Conservation (phyloP, 2,888 invertebrate species). For the Rotaria magnacalcarata region DNA sequence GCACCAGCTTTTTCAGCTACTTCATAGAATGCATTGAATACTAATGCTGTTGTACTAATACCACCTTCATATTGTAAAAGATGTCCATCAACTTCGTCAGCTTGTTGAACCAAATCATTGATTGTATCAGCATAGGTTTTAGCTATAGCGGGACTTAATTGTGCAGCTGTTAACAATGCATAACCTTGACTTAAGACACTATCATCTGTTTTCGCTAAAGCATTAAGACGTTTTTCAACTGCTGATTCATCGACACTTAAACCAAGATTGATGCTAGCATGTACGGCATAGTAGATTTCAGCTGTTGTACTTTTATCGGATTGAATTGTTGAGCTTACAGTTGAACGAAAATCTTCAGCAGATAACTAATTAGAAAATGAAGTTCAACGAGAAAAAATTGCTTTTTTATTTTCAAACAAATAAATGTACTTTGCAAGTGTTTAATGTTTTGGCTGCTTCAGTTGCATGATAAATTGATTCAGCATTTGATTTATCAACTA, state of each 20-base stretch:
- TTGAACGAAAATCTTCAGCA: not conserved
- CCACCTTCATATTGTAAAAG: slow-evolving; percentile 74
- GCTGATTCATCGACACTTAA: not conserved
- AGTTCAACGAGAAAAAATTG: not conserved
- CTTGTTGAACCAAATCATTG: slow-evolving; percentile 65
- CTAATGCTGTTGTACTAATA: slow-evolving; percentile 61
- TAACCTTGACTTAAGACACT: slow-evolving; percentile 17
- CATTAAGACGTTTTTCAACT: slow-evolving; percentile 19
- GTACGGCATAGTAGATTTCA: not conserved
- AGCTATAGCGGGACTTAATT: not conserved
- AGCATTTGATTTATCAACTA: slow-evolving; percentile 57
- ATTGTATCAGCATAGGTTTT: slow-evolving; percentile 2
- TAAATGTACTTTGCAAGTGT: slow-evolving; percentile 53
- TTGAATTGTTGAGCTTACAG: not conserved
- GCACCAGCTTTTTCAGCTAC: slow-evolving; percentile 67
- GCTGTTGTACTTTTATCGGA: slow-evolving; percentile 2
- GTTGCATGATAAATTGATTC: slow-evolving; percentile 67
- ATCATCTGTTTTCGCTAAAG: slow-evolving; percentile 21
- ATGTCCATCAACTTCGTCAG: slow-evolving; percentile 85
- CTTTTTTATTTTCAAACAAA: not conserved
- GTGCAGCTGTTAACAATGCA: not conserved
- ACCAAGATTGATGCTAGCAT: not conserved
- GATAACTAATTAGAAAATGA: not conserved
- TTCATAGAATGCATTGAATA: slow-evolving; percentile 67
- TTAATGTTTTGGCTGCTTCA: slow-evolving; percentile 66